phyloP scores from a whole-genome alignment of 2,888 invertebrate genomes.

The Alloplasta piceator region DNA sequence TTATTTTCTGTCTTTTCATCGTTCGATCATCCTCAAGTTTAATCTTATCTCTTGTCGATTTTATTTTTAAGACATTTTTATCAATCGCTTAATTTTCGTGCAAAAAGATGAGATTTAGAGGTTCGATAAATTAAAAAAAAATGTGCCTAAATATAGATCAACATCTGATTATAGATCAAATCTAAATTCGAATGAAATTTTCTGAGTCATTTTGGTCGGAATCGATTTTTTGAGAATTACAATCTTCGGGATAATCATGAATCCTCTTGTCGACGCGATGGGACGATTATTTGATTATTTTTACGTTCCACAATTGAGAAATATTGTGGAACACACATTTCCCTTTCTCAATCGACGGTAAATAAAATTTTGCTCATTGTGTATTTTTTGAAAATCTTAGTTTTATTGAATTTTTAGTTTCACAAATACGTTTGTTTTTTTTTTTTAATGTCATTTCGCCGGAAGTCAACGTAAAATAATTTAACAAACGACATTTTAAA shows the following conservation, averaged over 20 bases:
- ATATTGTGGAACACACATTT: conserved; percentile 66
- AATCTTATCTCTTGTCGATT: background rate
- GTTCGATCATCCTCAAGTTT: background rate
- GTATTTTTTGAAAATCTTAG: background rate
- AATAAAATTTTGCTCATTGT: conserved; percentile 8
- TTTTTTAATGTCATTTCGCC: too few species aligned
- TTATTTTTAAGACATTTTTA: background rate
- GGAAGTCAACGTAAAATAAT: too few species aligned
- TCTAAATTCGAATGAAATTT: background rate
- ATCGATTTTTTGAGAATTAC: background rate
- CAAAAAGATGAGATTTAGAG: too few species aligned
- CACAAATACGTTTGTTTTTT: too few species aligned
- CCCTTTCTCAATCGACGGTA: conserved; percentile 78
- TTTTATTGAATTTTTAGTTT: background rate
- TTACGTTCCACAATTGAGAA: conserved; percentile 73
- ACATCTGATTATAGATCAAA: background rate
- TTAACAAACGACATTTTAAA: too few species aligned
- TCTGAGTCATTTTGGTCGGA: conserved; percentile 9
- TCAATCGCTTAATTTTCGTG: background rate
- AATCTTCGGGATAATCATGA: conserved; percentile 32
- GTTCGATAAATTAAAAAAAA: conserved; percentile 5
- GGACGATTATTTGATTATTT: conserved; percentile 70
- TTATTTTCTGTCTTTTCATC: conserved; percentile 13
- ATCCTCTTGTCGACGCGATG: conserved; percentile 47
- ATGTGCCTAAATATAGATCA: conserved; percentile 1